Evolutionary conservation across 2,797 vertebrate species (phyloP), one percentile per base, ranked within the genome.

Genomic region (Enteromius viviparus): DNA sequence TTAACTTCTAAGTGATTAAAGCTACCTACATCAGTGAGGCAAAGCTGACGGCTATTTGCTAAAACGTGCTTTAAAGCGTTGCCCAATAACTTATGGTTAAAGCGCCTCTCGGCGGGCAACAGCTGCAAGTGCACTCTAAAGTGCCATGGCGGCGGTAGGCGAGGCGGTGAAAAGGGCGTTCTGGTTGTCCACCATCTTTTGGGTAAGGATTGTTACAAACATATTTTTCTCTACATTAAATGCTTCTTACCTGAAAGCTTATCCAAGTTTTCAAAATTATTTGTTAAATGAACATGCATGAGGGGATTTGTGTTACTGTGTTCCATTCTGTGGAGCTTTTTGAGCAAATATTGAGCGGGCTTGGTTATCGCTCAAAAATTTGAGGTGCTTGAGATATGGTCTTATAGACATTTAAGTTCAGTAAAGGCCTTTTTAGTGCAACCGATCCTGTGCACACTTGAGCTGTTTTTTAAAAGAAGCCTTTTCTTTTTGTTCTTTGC

Each of bases 351-450:
- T 3, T 4, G 17, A n/a, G 58, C 19, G 55, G 58, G 37, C 17
- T 26, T 76, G 75, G 32, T 37, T 55, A 66, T 66, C 60, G n/a
- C 58, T 45, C 58, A 29, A 8, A 40, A 21, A 40, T 21, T 47
- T 29, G 65, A 65, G 45, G 66, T 78, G 26, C 42, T 78, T 49
- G 74, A 76, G 53, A 58, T 76, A 76, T 60, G 42, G 60, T 66
- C 58, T 62, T 58, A 64, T 62, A 51, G 42, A 66, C 45, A 42
- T 69, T 51, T 69, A 69, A 69, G 68, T 62, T 72, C 17, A 72
- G n/a, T 47, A 10, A 45, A 71, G 17, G 37, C 19, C 40, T 81
- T 81, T 53, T 72, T 26, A 47, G 40, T 60, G 26, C n/a, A 58
- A 55, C 51, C n/a, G 3, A 69, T 69, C 15, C 49, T 42, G 32